Percentiles rank a stretch among this genome's conserved stretches.
Conservation (phyloP, 2,888 invertebrate species). For the Apamea epomidion region DNA sequence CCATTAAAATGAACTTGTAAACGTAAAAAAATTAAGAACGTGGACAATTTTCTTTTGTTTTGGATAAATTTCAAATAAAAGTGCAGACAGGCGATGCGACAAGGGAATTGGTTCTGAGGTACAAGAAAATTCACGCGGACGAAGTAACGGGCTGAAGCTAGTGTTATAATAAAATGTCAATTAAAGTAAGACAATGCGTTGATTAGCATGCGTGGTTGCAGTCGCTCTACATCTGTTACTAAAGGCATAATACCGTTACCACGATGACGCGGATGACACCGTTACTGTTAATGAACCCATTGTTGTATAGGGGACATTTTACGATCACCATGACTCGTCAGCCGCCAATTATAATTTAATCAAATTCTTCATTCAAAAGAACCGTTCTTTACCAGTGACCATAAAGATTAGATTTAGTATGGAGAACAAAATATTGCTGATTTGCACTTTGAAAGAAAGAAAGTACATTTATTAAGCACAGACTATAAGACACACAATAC, state of each 20-base stretch:
- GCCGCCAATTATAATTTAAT: slow-evolving; percentile 31
- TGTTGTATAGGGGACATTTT: slow-evolving; percentile 28
- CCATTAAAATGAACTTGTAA: not conserved
- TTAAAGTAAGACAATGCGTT: slow-evolving; percentile 52
- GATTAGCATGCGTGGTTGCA: slow-evolving; percentile 44
- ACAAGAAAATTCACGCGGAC: too few relatives aligned
- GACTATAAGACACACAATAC: too few relatives aligned
- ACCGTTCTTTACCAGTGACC: not conserved
- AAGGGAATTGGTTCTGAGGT: too few relatives aligned
- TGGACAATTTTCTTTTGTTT: too few relatives aligned
- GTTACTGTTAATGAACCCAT: slow-evolving; percentile 64
- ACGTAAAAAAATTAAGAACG: too few relatives aligned
- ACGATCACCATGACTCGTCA: slow-evolving; percentile 13
- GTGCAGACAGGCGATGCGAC: too few relatives aligned
- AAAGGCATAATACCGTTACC: slow-evolving; percentile 54
- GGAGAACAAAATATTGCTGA: too few relatives aligned
- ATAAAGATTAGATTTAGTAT: not conserved
- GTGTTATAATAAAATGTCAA: slow-evolving; percentile 3
- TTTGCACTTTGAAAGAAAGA: too few relatives aligned
- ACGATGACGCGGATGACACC: slow-evolving; percentile 18
- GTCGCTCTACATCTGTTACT: slow-evolving; percentile 53
- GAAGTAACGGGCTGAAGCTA: too few relatives aligned
- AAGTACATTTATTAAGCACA: too few relatives aligned
- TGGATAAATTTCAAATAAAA: too few relatives aligned
- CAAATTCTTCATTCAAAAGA: slow-evolving; percentile 3